Evolutionary conservation across 2,113 vertebrate genomes (phyloP).

Genomic region (Vimba vimba): DNA sequence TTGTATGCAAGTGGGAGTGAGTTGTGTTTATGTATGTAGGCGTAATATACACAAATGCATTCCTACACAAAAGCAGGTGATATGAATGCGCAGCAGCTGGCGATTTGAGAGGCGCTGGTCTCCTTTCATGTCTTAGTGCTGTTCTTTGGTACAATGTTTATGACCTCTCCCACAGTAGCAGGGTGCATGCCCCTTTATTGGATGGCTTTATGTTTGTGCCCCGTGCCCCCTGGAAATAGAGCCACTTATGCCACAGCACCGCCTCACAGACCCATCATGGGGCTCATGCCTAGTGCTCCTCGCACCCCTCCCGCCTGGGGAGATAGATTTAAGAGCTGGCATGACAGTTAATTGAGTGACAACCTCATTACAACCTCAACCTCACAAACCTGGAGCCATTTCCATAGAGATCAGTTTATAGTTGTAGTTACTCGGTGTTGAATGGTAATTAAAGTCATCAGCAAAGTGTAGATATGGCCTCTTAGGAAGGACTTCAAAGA

Average conservation of each 20-base stretch:
- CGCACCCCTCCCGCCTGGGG: constrained; percentile 65
- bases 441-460: constrained; percentile 70
- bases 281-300: constrained; percentile 65
- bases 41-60: neutral
- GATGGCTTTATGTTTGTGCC: constrained; percentile 41
- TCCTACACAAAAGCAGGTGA: constrained; percentile 43
- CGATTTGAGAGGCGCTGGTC: constrained; percentile 20
- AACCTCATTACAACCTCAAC: constrained; percentile 58
- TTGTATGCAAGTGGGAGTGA: constrained; percentile 52
- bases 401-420: constrained; percentile 63
- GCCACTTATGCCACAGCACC: constrained; percentile 53
- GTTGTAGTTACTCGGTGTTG: constrained; percentile 65
- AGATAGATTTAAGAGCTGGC: constrained; percentile 70
- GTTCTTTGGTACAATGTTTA: constrained; percentile 48
- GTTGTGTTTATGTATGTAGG: constrained; percentile 35
- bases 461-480: constrained; percentile 65
- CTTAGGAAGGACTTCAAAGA: constrained; percentile 47
- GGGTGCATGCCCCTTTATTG: constrained; percentile 28
- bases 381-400: constrained; percentile 65
- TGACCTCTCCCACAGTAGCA: constrained; percentile 47
- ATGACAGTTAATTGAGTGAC: constrained; percentile 63
- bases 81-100: constrained; percentile 53
- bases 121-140: neutral
- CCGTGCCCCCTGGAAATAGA: constrained; percentile 20
- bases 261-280: constrained; percentile 46